Evolutionary conservation across 2,113 vertebrate species (phyloP).

Genomic region (Dissostichus mawsoni): DNA sequence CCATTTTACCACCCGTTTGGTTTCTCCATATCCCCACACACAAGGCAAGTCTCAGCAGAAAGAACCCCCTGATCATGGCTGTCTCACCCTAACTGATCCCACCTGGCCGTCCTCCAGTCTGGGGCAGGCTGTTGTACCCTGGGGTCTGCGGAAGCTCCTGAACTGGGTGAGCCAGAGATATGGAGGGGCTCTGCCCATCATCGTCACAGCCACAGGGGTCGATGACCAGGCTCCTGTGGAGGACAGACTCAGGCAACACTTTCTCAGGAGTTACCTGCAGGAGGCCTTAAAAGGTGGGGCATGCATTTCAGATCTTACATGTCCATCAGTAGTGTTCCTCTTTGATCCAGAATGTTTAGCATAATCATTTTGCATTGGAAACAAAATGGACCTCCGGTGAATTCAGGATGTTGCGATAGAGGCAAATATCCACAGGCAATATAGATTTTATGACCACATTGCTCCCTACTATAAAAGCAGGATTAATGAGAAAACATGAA

Average conservation of each 20-base stretch:
- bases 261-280: constrained; percentile 88
- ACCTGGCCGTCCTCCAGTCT: constrained; percentile 87
- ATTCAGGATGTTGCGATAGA: constrained; percentile 13
- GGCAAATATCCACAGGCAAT: constrained; percentile 7
- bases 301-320: neutral
- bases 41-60: constrained; percentile 66
- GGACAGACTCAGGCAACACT: constrained; percentile 89
- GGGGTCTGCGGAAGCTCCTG: constrained; percentile 89
- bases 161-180: constrained; percentile 90
- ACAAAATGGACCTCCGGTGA: constrained; percentile 3
- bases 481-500: constrained; percentile 57
- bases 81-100: constrained; percentile 87
- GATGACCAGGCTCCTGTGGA: constrained; percentile 88
- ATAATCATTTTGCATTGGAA: neutral
- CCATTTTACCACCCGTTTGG: constrained; percentile 95
- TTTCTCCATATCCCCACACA: constrained; percentile 76
- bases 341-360: neutral
- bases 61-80: constrained; percentile 80
- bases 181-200: constrained; percentile 82
- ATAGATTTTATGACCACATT: constrained; percentile 51
- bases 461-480: constrained; percentile 46
- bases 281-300: constrained; percentile 92
- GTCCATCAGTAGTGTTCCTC: neutral
- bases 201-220: constrained; percentile 91
- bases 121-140: constrained; percentile 88